Evolutionary conservation across 2,113 vertebrate species (phyloP).

Genomic region (Mobula hypostoma): DNA sequence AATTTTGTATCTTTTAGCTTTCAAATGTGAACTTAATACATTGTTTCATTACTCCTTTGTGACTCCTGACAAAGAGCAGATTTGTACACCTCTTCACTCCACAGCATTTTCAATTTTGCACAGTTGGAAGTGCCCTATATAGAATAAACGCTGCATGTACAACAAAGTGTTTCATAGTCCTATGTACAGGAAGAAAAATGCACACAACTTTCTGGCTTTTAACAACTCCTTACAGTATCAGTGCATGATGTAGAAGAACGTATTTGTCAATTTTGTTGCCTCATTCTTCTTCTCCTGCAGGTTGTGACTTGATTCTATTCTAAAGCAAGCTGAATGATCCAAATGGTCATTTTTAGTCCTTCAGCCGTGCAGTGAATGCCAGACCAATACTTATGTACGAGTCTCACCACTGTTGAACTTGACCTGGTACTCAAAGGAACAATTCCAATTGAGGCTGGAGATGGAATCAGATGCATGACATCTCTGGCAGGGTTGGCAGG

Average conservation of each 20-base stretch:
- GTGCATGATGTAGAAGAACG: not conserved
- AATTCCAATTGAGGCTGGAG: no score
- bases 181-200: not conserved
- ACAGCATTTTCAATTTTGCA: conserved; percentile 1
- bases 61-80: conserved; percentile 24
- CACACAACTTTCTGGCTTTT: not conserved
- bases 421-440: not conserved
- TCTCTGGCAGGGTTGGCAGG: no score
- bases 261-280: not conserved
- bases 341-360: not conserved
- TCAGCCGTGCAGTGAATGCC: not conserved
- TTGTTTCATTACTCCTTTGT: conserved; percentile 26
- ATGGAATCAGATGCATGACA: no score
- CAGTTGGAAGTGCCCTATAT: not conserved
- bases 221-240: not conserved
- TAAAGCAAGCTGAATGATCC: not conserved
- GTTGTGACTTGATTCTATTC: not conserved
- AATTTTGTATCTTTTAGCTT: not conserved
- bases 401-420: not conserved
- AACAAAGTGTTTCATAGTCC: not conserved
- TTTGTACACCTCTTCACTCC: not conserved
- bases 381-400: not conserved
- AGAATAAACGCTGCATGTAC: not conserved
- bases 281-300: not conserved
- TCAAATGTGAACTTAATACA: conserved; percentile 26